Percentiles rank a stretch among this genome's conserved stretches.
phyloP scores from a whole-genome alignment of 2,797 vertebrate species.

The Sebastes reedi region DNA sequence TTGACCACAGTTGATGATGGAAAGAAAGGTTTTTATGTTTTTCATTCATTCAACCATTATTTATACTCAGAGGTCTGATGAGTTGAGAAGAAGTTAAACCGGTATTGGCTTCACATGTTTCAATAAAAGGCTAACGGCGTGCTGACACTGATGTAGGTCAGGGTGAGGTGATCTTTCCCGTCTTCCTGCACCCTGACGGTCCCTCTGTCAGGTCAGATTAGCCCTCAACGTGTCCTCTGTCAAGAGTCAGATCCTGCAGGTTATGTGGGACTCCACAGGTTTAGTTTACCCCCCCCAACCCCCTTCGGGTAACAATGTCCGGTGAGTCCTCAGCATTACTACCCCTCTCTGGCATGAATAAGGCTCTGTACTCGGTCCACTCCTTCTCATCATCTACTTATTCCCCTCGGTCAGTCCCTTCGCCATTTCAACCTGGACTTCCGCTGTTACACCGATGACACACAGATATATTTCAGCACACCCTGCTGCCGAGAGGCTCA shows the following conservation, averaged over 20 bases:
- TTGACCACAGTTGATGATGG: too few species aligned
- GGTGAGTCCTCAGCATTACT: neutral
- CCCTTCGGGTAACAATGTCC: neutral
- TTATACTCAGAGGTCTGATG: neutral
- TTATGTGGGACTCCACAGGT: neutral
- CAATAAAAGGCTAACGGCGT: neutral
- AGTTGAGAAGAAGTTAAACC: neutral
- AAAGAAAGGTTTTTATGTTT: neutral
- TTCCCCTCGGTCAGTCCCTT: fast-evolving
- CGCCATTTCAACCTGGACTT: too few species aligned
- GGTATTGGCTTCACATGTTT: neutral
- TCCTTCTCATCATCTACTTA: too few species aligned
- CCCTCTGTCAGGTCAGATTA: slow-evolving; percentile 24
- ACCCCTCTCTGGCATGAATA: neutral
- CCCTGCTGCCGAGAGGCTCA: too few species aligned
- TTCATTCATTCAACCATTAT: neutral
- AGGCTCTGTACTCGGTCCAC: too few species aligned
- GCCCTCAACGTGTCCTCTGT: neutral
- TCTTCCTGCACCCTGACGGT: neutral
- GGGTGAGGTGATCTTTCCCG: neutral
- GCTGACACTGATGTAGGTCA: neutral
- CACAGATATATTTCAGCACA: too few species aligned
- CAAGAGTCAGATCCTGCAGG: neutral
- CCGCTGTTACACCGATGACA: too few species aligned
- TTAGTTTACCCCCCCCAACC: neutral